phyloP scores from a whole-genome alignment of 1,140 invertebrate genomes.

The Pseudomyrmex concolor region DNA sequence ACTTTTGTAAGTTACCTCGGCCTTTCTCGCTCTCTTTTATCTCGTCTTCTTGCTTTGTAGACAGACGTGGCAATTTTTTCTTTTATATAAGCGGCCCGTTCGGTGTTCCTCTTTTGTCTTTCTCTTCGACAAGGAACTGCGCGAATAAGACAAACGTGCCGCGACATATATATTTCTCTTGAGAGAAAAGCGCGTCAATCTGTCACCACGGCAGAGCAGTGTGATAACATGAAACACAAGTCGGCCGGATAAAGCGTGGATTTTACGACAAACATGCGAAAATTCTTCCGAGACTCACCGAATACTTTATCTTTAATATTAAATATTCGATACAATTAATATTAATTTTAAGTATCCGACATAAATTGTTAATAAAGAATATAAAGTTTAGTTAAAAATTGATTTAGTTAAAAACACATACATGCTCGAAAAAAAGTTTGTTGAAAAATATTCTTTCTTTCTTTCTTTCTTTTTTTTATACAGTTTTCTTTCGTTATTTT shows the following conservation, averaged over 20 bases:
- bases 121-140: neutral
- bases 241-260: neutral
- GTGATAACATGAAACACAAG: neutral
- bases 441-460: too few species aligned
- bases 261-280: neutral
- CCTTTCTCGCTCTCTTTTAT: constrained; percentile 26
- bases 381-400: too few species aligned
- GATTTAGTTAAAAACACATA: too few species aligned
- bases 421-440: too few species aligned
- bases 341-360: too few species aligned
- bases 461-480: too few species aligned
- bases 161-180: constrained; percentile 13
- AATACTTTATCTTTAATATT: neutral
- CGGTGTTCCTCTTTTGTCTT: constrained; percentile 26
- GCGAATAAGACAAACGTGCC: constrained; percentile 41
- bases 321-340: too few species aligned
- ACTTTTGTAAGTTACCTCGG: constrained; percentile 52
- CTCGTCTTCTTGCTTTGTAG: constrained; percentile 32
- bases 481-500: too few species aligned
- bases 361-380: too few species aligned
- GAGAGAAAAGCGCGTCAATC: constrained; percentile 25
- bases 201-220: neutral
- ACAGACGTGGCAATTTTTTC: neutral
- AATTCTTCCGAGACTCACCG: neutral
- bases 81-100: neutral